A percentile compares a stretch with the other conserved stretches of the same genome.
Conservation (phyloP, 2,113 vertebrate genomes). For the Ivindomyrus marchei region DNA sequence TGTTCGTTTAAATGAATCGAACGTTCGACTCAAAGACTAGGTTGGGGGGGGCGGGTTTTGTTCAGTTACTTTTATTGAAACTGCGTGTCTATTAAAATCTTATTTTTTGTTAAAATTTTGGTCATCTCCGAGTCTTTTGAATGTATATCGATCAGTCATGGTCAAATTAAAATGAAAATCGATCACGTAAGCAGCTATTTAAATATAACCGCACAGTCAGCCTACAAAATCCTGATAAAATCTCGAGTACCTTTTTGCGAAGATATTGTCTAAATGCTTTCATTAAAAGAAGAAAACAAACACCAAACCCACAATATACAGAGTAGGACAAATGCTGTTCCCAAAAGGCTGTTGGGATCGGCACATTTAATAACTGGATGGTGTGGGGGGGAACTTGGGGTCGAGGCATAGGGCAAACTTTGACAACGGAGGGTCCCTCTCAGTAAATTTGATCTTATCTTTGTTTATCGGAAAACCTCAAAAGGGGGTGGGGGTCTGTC, state of each 20-base stretch:
- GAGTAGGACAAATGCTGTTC: neutral
- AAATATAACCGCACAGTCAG: neutral
- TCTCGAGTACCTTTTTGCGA: neutral
- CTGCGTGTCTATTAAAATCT: neutral
- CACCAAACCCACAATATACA: neutral
- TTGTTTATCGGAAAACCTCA: neutral
- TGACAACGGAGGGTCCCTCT: neutral
- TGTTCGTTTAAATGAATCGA: neutral
- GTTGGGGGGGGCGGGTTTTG: neutral
- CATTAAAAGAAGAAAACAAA: neutral
- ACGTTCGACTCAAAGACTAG: neutral
- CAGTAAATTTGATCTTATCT: neutral
- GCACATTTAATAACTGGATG: neutral
- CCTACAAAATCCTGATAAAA: neutral
- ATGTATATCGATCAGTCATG: neutral
- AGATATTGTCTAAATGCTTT: neutral
- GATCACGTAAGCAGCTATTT: neutral
- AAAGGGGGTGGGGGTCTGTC: neutral
- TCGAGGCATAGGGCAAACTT: neutral
- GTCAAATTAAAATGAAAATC: neutral
- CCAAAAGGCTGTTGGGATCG: neutral
- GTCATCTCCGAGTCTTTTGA: neutral
- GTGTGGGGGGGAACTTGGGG: neutral
- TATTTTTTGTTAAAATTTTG: neutral
- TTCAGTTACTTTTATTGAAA: neutral